Percentiles rank a stretch among this genome's conserved stretches.
phyloP scores from a whole-genome alignment of 2,888 invertebrate genomes.

The Pseudanteris insignis region DNA sequence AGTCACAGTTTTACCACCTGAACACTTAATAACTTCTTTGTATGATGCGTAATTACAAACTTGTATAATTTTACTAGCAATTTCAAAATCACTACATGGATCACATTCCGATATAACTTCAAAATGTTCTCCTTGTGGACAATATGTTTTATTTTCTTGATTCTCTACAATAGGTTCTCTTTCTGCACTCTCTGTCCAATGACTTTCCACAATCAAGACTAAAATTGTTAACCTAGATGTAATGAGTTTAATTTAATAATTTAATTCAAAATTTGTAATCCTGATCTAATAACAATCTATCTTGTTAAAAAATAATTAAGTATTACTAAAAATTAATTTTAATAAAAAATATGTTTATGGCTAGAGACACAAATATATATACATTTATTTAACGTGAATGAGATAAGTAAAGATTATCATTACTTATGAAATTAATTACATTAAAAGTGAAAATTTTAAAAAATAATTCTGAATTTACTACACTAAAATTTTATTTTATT shows the following conservation, averaged over 20 bases:
- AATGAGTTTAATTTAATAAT: neutral
- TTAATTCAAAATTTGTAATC: too few species aligned
- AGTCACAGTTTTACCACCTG: constrained; percentile 81
- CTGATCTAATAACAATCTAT: too few species aligned
- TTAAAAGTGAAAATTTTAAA: too few species aligned
- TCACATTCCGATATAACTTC: constrained; percentile 81
- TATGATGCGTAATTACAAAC: constrained; percentile 85
- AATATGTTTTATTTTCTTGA: constrained; percentile 81
- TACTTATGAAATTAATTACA: too few species aligned
- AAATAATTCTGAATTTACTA: too few species aligned
- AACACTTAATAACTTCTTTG: constrained; percentile 84
- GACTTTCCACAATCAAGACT: constrained; percentile 83
- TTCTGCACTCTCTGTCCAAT: constrained; percentile 73
- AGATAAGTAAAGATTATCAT: too few species aligned
- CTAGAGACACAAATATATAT: too few species aligned
- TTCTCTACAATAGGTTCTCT: constrained; percentile 72
- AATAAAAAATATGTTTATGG: too few species aligned
- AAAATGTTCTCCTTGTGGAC: constrained; percentile 78
- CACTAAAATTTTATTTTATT: too few species aligned
- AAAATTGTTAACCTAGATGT: constrained; percentile 80
- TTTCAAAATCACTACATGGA: constrained; percentile 87
- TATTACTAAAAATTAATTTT: neutral
- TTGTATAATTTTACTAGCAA: constrained; percentile 81
- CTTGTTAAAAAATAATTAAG: neutral
- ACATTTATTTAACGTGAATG: too few species aligned